A percentile compares a stretch with the other conserved stretches of the same genome.
Evolutionary conservation across 2,888 invertebrate species (phyloP).

Genomic region (Acronicta leporina): DNA sequence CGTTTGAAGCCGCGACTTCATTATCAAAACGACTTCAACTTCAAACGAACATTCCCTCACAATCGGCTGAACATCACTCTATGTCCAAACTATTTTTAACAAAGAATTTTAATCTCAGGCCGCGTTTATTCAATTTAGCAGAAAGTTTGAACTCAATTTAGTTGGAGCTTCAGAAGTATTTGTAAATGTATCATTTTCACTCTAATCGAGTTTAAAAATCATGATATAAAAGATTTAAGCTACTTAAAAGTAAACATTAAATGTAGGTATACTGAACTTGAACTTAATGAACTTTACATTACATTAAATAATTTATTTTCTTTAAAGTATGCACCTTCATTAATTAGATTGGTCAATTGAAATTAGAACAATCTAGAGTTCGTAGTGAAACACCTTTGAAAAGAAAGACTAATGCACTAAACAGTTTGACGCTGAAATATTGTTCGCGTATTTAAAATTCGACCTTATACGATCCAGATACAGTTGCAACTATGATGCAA

Average conservation of each 20-base stretch:
- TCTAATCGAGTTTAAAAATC: slow-evolving; percentile 38
- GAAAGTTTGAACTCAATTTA: slow-evolving; percentile 36
- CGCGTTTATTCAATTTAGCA: slow-evolving; percentile 39
- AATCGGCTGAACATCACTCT: slow-evolving; percentile 28
- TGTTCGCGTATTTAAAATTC: too few species aligned
- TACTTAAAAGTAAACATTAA: slow-evolving; percentile 9
- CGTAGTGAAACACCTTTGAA: too few species aligned
- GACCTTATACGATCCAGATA: too few species aligned
- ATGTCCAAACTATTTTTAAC: slow-evolving; percentile 37
- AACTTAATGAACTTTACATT: too few species aligned
- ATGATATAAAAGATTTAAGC: slow-evolving; percentile 22
- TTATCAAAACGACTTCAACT: slow-evolving; percentile 42
- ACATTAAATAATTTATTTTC: too few species aligned
- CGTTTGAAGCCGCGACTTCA: slow-evolving; percentile 31
- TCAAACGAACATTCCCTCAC: slow-evolving; percentile 30
- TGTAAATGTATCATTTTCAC: slow-evolving; percentile 26
- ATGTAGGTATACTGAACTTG: slow-evolving; percentile 20
- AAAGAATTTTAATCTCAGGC: slow-evolving; percentile 30
- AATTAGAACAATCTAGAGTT: too few species aligned
- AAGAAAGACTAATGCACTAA: too few species aligned
- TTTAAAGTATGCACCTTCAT: too few species aligned
- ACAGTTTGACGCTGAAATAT: too few species aligned
- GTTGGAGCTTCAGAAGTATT: slow-evolving; percentile 17
- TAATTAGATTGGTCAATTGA: too few species aligned
- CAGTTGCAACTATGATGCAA: too few species aligned